Evolutionary conservation across 2,113 vertebrate genomes (phyloP).

Genomic region (Silurus asotus): DNA sequence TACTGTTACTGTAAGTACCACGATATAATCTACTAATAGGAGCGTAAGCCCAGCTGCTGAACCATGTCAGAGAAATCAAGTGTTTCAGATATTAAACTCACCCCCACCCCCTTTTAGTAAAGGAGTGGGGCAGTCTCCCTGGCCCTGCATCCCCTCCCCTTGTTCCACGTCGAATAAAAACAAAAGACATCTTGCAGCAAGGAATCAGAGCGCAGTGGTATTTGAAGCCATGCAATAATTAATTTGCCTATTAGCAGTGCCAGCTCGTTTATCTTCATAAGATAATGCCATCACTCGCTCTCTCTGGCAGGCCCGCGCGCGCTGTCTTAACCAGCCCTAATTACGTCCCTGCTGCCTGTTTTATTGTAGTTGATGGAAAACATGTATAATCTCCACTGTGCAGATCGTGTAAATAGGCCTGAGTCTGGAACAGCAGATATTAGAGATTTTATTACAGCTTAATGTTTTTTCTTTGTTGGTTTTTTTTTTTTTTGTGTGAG

Average conservation of each 20-base stretch:
- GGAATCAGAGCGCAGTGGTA: slow-evolving; percentile 59
- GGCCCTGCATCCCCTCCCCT: slow-evolving; percentile 37
- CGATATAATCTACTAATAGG: neutral
- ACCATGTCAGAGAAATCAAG: slow-evolving; percentile 31
- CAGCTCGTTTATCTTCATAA: slow-evolving; percentile 70
- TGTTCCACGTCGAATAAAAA: slow-evolving; percentile 56
- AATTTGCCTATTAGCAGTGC: slow-evolving; percentile 74
- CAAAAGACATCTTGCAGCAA: slow-evolving; percentile 58
- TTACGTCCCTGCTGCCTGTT: slow-evolving; percentile 66
- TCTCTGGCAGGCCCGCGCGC: slow-evolving; percentile 66
- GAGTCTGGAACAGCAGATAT: slow-evolving; percentile 56
- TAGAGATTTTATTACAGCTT: slow-evolving; percentile 58
- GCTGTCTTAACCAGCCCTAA: slow-evolving; percentile 66
- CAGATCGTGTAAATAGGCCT: slow-evolving; percentile 58
- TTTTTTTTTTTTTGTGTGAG: slow-evolving; percentile 31
- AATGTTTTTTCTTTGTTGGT: slow-evolving; percentile 46
- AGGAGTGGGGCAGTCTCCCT: slow-evolving; percentile 28
- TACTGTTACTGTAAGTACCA: neutral
- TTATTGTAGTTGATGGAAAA: slow-evolving; percentile 65
- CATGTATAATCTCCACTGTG: slow-evolving; percentile 61
- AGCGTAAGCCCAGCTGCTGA: neutral
- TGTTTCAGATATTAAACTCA: slow-evolving; percentile 29
- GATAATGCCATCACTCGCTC: slow-evolving; percentile 67
- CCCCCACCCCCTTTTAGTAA: slow-evolving; percentile 19
- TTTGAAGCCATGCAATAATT: slow-evolving; percentile 74